Evolutionary conservation across 2,797 vertebrate species (phyloP).

Genomic region (Sebastes itinus): DNA sequence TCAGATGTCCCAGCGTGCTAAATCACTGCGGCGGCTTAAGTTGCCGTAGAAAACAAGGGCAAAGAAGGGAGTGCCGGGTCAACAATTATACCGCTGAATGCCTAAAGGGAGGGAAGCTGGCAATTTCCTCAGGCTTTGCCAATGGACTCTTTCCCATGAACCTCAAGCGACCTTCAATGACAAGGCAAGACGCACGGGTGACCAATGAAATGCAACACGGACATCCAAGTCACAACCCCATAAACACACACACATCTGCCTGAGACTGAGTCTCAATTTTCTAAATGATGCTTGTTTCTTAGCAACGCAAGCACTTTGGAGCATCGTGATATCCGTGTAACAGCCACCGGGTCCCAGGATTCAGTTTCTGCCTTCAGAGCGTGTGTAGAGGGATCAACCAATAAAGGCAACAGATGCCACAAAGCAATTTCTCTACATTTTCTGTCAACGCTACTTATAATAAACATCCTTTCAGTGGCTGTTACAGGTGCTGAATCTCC

Average conservation of each 20-base stretch:
- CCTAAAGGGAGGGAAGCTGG: conserved; percentile 67
- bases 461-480: neutral
- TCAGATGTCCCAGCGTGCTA: conserved; percentile 33
- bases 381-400: neutral
- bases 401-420: conserved; percentile 9
- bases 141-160: conserved; percentile 76
- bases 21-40: conserved; percentile 42
- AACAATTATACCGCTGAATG: conserved; percentile 52
- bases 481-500: neutral
- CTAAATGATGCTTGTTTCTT: conserved; percentile 64
- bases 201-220: conserved; percentile 36
- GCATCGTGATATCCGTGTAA: conserved; percentile 20
- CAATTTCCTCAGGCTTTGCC: conserved; percentile 74
- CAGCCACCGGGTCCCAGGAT: conserved; percentile 8
- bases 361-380: conserved; percentile 16
- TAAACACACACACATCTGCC: neutral
- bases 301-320: conserved; percentile 54
- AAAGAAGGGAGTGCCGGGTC: conserved; percentile 56
- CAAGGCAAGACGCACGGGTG: conserved; percentile 28
- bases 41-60: conserved; percentile 56
- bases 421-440: neutral
- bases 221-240: conserved; percentile 21
- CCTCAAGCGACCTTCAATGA: conserved; percentile 63
- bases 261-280: conserved; percentile 14
- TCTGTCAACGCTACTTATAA: neutral